Conservation (phyloP, 1,140 invertebrate species). For the Phymastichus coffea region DNA sequence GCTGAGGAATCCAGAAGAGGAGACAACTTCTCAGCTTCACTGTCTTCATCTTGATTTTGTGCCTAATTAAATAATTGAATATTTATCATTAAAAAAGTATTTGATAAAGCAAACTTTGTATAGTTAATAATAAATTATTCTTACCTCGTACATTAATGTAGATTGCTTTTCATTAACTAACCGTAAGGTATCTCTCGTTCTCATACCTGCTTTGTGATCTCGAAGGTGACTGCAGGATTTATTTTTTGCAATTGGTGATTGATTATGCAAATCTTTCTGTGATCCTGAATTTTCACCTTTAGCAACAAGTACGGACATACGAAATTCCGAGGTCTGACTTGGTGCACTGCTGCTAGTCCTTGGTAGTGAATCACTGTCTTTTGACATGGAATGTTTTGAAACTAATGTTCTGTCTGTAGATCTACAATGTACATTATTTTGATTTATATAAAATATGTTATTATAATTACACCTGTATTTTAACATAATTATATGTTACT, state of each 20-base stretch:
- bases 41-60: conserved; percentile 69
- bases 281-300: conserved; percentile 61
- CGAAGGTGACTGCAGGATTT: conserved; percentile 50
- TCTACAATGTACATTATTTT: conserved; percentile 33
- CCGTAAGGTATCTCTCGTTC: conserved; percentile 57
- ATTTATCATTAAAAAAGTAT: not conserved
- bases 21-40: conserved; percentile 77
- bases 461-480: conserved; percentile 19
- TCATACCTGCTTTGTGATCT: conserved; percentile 46
- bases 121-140: conserved; percentile 16
- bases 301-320: conserved; percentile 70
- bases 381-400: conserved; percentile 44
- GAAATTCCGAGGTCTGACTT: conserved; percentile 61
- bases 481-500: not conserved
- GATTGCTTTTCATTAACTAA: conserved; percentile 61
- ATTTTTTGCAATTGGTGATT: conserved; percentile 45
- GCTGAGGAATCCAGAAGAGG: conserved; percentile 65
- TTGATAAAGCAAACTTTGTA: not conserved
- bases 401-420: conserved; percentile 48
- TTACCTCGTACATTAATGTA: conserved; percentile 56
- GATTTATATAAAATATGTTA: conserved; percentile 10
- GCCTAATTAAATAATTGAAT: conserved; percentile 33
- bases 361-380: conserved; percentile 45
- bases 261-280: conserved; percentile 50
- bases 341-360: conserved; percentile 46